phyloP scores from a whole-genome alignment of 2,888 invertebrate species.

The Limnephilus auricula region DNA sequence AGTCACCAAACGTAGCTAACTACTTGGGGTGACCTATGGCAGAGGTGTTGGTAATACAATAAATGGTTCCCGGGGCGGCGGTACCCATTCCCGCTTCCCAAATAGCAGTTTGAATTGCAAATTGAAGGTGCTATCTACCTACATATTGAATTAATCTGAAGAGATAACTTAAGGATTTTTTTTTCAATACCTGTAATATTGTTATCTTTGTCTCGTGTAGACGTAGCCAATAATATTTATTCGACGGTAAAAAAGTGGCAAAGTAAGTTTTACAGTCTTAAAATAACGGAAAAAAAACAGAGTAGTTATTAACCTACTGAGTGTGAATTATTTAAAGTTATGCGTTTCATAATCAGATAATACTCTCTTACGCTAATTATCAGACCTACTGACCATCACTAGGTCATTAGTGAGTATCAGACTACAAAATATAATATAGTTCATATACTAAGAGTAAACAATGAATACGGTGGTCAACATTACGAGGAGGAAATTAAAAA shows the following conservation, averaged over 20 bases:
- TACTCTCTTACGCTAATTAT: slow-evolving; percentile 21
- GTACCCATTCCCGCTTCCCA: too few species aligned
- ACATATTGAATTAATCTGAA: not conserved
- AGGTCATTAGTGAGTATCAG: not conserved
- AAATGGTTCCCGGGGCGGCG: too few species aligned
- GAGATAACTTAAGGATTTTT: not conserved
- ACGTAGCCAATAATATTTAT: not conserved
- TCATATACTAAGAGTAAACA: not conserved
- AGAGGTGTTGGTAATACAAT: too few species aligned
- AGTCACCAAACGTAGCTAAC: too few species aligned
- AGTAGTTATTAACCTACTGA: slow-evolving; percentile 19
- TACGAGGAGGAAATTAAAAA: not conserved
- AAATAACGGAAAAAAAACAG: not conserved
- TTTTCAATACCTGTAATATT: not conserved
- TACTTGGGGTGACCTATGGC: too few species aligned
- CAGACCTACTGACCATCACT: not conserved
- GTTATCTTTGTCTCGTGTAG: not conserved
- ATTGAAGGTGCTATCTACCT: too few species aligned
- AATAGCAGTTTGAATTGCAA: too few species aligned
- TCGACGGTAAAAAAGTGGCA: not conserved
- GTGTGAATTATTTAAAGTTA: slow-evolving; percentile 8
- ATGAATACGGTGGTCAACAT: not conserved
- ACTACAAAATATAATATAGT: not conserved
- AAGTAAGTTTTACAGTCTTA: not conserved
- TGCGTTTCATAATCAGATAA: slow-evolving; percentile 28